Evolutionary conservation across 2,888 invertebrate genomes (phyloP).

Genomic region (Rotaria magnacalcarata): DNA sequence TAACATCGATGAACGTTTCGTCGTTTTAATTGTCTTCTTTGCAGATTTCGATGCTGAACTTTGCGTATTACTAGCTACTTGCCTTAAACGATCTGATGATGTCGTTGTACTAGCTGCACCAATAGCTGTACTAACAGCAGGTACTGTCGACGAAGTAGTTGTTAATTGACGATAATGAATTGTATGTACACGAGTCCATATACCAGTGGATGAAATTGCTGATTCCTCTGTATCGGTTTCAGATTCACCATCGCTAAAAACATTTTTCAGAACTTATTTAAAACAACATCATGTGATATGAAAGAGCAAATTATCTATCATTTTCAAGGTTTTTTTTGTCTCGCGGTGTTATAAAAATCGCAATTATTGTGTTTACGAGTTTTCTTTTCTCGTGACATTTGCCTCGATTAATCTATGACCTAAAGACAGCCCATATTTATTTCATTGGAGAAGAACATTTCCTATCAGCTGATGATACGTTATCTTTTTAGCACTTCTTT

Average conservation of each 20-base stretch:
- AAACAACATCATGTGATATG: no score
- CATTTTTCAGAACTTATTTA: background rate
- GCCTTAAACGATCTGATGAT: background rate
- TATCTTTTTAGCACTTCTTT: no score
- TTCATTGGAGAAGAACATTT: no score
- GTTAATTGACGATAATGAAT: slow-evolving; percentile 40
- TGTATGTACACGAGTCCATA: slow-evolving; percentile 43
- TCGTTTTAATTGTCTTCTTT: background rate
- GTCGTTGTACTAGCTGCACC: background rate
- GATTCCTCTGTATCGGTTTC: background rate
- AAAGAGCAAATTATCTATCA: no score
- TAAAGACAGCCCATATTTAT: no score
- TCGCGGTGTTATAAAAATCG: no score
- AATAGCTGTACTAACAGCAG: background rate
- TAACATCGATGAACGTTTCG: background rate
- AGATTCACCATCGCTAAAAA: background rate
- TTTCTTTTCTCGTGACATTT: no score
- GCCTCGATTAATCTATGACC: no score
- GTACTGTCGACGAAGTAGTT: background rate
- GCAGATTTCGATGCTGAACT: background rate
- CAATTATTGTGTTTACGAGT: no score
- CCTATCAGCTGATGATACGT: no score
- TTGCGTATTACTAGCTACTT: background rate
- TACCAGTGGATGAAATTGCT: background rate
- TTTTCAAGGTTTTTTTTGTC: no score